Conservation (phyloP, 2,797 vertebrate genomes). For the Cyclopterus lumpus region DNA sequence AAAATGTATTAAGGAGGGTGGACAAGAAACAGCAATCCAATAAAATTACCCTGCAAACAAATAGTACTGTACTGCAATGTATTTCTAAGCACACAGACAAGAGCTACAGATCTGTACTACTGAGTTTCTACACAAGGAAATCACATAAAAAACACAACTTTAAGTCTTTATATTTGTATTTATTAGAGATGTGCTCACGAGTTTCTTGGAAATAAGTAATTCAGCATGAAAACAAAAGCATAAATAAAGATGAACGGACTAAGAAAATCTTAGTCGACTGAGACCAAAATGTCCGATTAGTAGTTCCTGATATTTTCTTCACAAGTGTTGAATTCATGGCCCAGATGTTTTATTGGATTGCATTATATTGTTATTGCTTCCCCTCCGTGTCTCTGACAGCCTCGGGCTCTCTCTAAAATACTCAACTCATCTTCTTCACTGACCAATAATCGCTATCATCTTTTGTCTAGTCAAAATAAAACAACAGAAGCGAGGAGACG, state of each 20-base stretch:
- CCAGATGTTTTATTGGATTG: slow-evolving; percentile 15
- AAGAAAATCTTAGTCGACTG: not conserved
- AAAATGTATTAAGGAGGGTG: slow-evolving; percentile 17
- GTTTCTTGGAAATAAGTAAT: not conserved
- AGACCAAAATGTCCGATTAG: not conserved
- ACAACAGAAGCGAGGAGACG: not conserved
- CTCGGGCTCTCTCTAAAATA: slow-evolving; percentile 37
- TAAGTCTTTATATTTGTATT: not conserved
- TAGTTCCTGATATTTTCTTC: slow-evolving; percentile 12
- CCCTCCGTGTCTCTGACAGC: not conserved
- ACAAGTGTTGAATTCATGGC: slow-evolving; percentile 18
- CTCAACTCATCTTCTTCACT: slow-evolving; percentile 29
- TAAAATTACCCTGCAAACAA: slow-evolving; percentile 1
- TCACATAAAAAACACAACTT: not conserved
- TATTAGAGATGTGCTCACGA: not conserved
- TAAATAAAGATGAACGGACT: not conserved
- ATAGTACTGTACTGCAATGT: not conserved
- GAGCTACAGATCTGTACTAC: not conserved
- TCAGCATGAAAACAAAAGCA: not conserved
- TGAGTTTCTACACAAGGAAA: not conserved
- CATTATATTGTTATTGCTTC: slow-evolving; percentile 19
- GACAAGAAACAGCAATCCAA: slow-evolving; percentile 5
- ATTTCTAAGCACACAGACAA: not conserved
- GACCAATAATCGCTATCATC: slow-evolving; percentile 23
- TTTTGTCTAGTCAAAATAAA: not conserved